These are phyloP conservation scores for Cettia cetti DNA, from an alignment of 2,113 vertebrate genomes.

Conservation along the genomic window DNA sequence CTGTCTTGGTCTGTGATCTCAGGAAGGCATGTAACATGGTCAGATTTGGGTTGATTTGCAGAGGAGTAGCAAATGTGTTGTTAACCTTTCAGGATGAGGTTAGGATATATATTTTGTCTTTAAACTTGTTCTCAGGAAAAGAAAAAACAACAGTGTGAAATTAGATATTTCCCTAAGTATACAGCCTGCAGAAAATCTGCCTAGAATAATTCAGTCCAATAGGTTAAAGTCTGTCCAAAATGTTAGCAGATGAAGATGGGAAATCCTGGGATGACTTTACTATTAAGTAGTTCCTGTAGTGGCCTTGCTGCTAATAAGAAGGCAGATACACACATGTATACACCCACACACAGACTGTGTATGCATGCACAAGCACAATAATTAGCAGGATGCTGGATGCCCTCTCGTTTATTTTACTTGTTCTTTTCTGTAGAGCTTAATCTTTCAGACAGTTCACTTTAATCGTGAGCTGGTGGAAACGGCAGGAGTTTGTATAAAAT, in stretches of 20 bases:
- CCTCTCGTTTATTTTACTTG: slow-evolving; percentile 16
- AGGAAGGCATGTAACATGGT: background rate
- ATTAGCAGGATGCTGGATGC: background rate
- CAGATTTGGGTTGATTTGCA: background rate
- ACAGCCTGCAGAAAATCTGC: too few species aligned
- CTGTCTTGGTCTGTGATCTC: background rate
- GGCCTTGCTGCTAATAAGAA: background rate
- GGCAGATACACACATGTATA: fast-evolving
- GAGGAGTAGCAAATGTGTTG: background rate
- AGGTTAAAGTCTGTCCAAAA: background rate
- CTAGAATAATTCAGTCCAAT: background rate
- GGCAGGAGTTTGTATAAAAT: slow-evolving; percentile 45
- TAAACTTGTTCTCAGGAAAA: background rate
- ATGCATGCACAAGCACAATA: background rate
- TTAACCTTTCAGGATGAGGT: background rate
- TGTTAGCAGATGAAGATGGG: background rate
- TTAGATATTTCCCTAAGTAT: too few species aligned
- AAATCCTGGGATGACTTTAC: background rate
- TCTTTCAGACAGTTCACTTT: background rate
- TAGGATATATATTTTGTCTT: background rate
- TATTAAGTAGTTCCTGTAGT: background rate
- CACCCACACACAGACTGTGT: background rate
- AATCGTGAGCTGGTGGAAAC: background rate
- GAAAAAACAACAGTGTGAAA: background rate
- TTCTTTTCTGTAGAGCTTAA: slow-evolving; percentile 33